Base-by-base conservation (phyloP, 2,797 vertebrate species). In the Myotis pilosus region DNA sequence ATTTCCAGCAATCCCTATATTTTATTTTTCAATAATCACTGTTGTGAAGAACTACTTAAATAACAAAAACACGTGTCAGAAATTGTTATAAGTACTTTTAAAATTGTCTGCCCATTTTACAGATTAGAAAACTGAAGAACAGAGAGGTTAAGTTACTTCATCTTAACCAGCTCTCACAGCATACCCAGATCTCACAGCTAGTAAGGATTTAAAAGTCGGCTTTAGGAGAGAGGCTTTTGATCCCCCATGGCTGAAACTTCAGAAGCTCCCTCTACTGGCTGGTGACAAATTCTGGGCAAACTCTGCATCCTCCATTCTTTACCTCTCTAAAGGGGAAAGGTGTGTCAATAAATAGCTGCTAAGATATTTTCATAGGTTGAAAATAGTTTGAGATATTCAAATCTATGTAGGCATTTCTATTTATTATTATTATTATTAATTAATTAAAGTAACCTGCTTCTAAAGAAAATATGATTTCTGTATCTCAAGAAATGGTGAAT, bases 71-170 rank as follows among this genome's bases (percentile, higher is more conserved):
- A 60, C 19, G 5, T 36, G 20, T 66, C 11, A 85, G 23, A 60
- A 93, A 71, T 5, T 74, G 2, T 80, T 87, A 53, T 44, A 74
- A 75, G 16, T 88, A 49, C 19, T 84, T 93, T 86, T 30, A 72
- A 92, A 87, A n/a, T 47, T 41, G 5, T 9, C 74, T 68, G 44
- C 41, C 85, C 80, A 96, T 90, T 85, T 95, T 79, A 60, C 23
- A 94, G 72, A 94, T 95, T 57, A 30, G 47, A 11, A 95, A 96
- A 81, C n/a, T 91, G 64, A 76, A 81, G n/a, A 28, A 47, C 8
- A 89, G 22, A 93, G 20, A 74, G 23, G 60, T 84, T 51, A 76
- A 89, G 41, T 75, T 62, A 62, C 60, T 62, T 30, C 60, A 30
- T 15, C 28, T 62, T 62, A 62, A 62, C 13, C 28, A 62, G 60